Evolutionary conservation across 2,888 invertebrate genomes (phyloP).

Genomic region (Melanargia galathea): DNA sequence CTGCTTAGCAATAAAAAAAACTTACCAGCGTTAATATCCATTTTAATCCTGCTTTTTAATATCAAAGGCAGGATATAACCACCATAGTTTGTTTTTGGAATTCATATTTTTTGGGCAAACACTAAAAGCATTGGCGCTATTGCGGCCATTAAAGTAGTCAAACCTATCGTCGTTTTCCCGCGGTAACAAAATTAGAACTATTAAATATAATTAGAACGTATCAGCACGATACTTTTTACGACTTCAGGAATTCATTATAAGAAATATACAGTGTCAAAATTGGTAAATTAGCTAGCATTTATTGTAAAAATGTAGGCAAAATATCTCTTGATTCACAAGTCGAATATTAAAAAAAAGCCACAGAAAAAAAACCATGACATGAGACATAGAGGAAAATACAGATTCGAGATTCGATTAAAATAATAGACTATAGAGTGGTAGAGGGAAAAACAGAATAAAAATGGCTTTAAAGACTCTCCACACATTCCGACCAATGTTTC

Average conservation of each 20-base stretch:
- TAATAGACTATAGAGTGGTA: too few species aligned
- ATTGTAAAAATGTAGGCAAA: constrained; percentile 34
- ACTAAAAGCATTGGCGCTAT: constrained; percentile 79
- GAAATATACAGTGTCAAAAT: constrained; percentile 25
- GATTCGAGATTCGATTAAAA: too few species aligned
- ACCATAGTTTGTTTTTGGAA: constrained; percentile 55
- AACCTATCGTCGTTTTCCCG: constrained; percentile 79
- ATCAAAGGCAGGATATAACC: constrained; percentile 50
- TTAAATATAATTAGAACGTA: constrained; percentile 41
- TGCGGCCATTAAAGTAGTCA: constrained; percentile 80
- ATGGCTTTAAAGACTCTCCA: too few species aligned
- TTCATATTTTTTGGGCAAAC: constrained; percentile 67
- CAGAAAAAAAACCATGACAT: constrained; percentile 27
- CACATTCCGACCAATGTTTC: too few species aligned
- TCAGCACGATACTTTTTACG: constrained; percentile 30
- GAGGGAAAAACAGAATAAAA: too few species aligned
- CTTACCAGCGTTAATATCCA: constrained; percentile 80
- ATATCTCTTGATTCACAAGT: constrained; percentile 35
- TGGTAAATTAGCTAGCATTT: constrained; percentile 23
- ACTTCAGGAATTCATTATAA: constrained; percentile 29
- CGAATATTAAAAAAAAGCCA: constrained; percentile 35
- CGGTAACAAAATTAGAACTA: constrained; percentile 58
- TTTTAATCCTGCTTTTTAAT: constrained; percentile 63
- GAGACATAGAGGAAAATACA: neutral
- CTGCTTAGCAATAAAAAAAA: constrained; percentile 36